These are phyloP conservation scores for Nothocercus julius DNA, from an alignment of 2,113 vertebrate species.

Conservation along the genomic window DNA sequence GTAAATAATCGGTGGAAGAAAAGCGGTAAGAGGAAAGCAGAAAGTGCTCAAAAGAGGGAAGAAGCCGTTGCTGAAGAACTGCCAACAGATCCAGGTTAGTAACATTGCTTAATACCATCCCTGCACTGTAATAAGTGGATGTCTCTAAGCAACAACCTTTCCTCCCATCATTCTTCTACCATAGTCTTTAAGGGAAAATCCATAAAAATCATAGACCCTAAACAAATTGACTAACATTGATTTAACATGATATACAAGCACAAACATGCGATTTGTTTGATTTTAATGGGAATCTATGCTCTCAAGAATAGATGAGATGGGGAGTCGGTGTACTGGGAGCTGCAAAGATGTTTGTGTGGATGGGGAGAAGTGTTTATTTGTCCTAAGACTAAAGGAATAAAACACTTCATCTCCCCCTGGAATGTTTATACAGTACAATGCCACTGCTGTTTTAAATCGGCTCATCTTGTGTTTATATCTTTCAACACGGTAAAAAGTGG, in stretches of 20 bases:
- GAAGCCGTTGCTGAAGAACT: background rate
- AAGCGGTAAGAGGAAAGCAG: background rate
- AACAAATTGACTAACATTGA: background rate
- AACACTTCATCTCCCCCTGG: background rate
- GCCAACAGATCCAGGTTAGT: constrained; percentile 52
- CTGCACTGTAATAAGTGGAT: background rate
- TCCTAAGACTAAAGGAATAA: background rate
- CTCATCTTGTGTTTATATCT: accelerated
- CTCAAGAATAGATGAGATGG: too few species aligned
- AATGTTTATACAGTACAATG: background rate
- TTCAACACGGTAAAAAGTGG: background rate
- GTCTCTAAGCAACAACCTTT: background rate
- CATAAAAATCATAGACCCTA: background rate
- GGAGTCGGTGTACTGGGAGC: accelerated
- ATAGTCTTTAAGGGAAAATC: background rate
- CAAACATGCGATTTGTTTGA: accelerated
- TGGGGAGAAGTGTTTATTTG: background rate
- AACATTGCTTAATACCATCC: background rate
- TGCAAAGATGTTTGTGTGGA: background rate
- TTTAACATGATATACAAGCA: background rate
- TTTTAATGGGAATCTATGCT: background rate
- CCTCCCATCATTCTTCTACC: background rate
- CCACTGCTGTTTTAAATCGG: background rate
- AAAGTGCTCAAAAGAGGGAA: background rate
- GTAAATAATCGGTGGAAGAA: constrained; percentile 82